A percentile compares a stretch with the other conserved stretches of the same genome.
These are phyloP conservation scores for Sclerodermus sp. DNA, from an alignment of 2,888 invertebrate species.

Conservation along the genomic window DNA sequence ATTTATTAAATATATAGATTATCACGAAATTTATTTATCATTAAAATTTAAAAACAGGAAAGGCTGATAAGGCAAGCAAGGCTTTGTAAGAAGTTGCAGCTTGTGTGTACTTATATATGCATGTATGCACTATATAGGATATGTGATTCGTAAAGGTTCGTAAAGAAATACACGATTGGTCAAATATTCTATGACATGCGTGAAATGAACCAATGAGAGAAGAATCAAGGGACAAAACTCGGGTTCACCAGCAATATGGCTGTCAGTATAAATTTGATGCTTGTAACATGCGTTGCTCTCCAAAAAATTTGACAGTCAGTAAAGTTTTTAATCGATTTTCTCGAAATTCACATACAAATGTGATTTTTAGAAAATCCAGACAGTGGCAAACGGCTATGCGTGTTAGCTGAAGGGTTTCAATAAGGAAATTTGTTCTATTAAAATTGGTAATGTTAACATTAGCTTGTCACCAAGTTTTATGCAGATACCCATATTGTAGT, in stretches of 20 bases:
- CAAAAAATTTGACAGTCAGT: slow-evolving; percentile 68
- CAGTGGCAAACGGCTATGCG: slow-evolving; percentile 64
- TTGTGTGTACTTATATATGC: too few relatives aligned
- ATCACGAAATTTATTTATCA: too few relatives aligned
- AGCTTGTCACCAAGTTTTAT: slow-evolving; percentile 16
- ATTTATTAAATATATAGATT: too few relatives aligned
- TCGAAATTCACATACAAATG: slow-evolving; percentile 57
- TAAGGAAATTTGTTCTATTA: slow-evolving; percentile 9
- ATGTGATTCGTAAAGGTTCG: too few relatives aligned
- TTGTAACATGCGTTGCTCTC: slow-evolving; percentile 83
- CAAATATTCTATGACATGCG: slow-evolving; percentile 14
- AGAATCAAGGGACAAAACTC: slow-evolving; percentile 76
- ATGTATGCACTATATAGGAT: too few relatives aligned
- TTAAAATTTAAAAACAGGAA: too few relatives aligned
- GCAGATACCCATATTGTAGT: slow-evolving; percentile 28
- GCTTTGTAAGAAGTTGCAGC: too few relatives aligned
- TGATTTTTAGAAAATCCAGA: slow-evolving; percentile 60
- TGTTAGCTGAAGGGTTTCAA: slow-evolving; percentile 52
- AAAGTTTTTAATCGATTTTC: slow-evolving; percentile 62
- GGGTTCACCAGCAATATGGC: slow-evolving; percentile 87
- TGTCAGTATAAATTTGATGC: slow-evolving; percentile 97
- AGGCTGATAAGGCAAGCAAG: too few relatives aligned
- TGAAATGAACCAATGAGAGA: slow-evolving; percentile 65
- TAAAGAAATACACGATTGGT: slow-evolving; percentile 17
- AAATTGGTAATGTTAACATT: slow-evolving; percentile 23